phyloP scores from a whole-genome alignment of 2,113 vertebrate genomes.

The Speoplatyrhinus poulsoni region DNA sequence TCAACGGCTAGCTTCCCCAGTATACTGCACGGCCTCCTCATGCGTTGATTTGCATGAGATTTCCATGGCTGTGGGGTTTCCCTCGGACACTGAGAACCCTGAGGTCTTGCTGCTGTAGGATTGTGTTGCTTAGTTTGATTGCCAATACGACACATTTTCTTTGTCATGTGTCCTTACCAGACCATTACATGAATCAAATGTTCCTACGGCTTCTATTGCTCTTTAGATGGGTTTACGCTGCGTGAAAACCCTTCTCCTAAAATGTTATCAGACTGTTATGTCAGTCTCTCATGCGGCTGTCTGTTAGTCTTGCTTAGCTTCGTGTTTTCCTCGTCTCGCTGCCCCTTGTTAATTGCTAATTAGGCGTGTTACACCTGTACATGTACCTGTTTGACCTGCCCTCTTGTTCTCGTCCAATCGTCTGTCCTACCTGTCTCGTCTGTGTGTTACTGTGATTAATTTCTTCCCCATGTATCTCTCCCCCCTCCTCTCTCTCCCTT shows the following conservation, averaged over 20 bases:
- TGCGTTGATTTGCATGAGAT: constrained; percentile 71
- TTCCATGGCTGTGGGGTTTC: constrained; percentile 61
- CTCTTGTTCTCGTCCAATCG: too few species aligned
- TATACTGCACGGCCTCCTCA: constrained; percentile 51
- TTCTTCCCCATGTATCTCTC: background rate
- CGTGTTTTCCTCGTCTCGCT: too few species aligned
- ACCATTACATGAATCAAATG: too few species aligned
- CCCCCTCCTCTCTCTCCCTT: background rate
- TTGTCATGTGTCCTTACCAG: too few species aligned
- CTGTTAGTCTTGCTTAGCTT: too few species aligned
- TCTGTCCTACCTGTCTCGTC: background rate
- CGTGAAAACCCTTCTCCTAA: background rate
- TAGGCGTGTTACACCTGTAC: too few species aligned
- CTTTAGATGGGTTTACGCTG: too few species aligned
- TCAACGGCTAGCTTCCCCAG: constrained; percentile 5
- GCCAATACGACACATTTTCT: background rate
- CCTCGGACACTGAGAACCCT: constrained; percentile 36
- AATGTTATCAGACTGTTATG: background rate
- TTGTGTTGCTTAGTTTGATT: background rate
- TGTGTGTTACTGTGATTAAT: background rate
- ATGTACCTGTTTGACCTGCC: too few species aligned
- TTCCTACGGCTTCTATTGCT: too few species aligned
- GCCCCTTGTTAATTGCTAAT: too few species aligned
- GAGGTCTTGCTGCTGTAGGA: constrained; percentile 20
- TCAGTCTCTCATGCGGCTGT: too few species aligned